Percentiles rank a stretch among this genome's conserved stretches.
Evolutionary conservation across 2,888 invertebrate genomes (phyloP).

Genomic region (Xanthia icteritia): DNA sequence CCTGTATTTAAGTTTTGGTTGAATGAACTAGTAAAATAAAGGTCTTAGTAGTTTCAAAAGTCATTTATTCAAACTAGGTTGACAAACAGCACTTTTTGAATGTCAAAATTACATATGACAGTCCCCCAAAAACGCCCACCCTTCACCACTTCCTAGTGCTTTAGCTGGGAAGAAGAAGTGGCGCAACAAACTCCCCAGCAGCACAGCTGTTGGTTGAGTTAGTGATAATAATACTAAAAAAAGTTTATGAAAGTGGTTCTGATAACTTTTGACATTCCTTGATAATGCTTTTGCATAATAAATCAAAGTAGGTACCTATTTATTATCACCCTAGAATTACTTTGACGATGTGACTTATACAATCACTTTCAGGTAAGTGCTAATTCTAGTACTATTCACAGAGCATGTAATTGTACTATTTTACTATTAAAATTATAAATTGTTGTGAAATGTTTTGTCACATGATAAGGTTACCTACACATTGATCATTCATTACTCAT

Average conservation of each 20-base stretch:
- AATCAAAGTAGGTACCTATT: neutral
- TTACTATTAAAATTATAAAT: neutral
- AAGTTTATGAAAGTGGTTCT: neutral
- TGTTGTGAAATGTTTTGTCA: slow-evolving; percentile 33
- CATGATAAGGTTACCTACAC: slow-evolving; percentile 14
- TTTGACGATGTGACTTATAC: neutral
- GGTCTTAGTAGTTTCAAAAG: too few relatives aligned
- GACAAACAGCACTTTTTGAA: too few relatives aligned
- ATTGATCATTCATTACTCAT: slow-evolving; percentile 24
- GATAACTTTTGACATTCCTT: slow-evolving; percentile 43
- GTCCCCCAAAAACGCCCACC: too few relatives aligned
- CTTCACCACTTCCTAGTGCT: too few relatives aligned
- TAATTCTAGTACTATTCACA: too few relatives aligned
- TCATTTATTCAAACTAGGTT: too few relatives aligned
- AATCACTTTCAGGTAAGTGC: neutral
- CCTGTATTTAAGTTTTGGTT: neutral
- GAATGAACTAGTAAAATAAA: neutral
- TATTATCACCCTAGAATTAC: neutral
- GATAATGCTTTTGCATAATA: neutral
- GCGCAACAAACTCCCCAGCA: too few relatives aligned
- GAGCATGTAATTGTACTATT: neutral
- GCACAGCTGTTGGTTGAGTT: too few relatives aligned
- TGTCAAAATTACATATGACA: too few relatives aligned
- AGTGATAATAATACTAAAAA: neutral
- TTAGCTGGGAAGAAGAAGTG: too few relatives aligned